Conservation (phyloP, 1,140 invertebrate genomes). For the Ceratosolen fusciceps region DNA sequence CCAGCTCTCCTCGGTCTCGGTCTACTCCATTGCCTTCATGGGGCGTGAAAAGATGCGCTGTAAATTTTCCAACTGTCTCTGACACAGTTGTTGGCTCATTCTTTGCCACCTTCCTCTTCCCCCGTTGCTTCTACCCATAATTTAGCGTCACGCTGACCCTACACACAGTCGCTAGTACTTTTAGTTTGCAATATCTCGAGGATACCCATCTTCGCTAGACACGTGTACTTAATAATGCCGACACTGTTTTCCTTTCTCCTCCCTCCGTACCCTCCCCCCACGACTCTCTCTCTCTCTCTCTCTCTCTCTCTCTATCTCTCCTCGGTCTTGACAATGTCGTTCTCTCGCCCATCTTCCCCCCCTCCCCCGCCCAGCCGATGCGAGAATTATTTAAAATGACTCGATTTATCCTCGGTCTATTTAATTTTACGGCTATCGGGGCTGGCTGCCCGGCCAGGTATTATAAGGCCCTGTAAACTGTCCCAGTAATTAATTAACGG, state of each 20-base stretch:
- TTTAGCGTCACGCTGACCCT: slow-evolving; percentile 1
- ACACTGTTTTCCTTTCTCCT: neutral
- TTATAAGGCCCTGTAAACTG: neutral
- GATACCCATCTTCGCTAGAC: neutral
- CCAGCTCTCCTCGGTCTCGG: too few species aligned
- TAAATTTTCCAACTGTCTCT: slow-evolving; percentile 5
- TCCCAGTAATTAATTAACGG: too few species aligned
- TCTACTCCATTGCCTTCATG: neutral
- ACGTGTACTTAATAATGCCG: slow-evolving; percentile 7
- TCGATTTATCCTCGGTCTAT: neutral
- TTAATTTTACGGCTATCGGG: neutral
- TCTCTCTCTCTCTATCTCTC: too few species aligned
- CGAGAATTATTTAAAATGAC: too few species aligned
- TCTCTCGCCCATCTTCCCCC: too few species aligned
- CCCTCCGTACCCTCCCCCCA: too few species aligned
- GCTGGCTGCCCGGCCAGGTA: neutral
- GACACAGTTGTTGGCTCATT: neutral
- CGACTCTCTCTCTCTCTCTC: too few species aligned
- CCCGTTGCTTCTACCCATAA: neutral
- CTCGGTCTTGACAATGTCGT: too few species aligned
- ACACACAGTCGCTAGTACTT: neutral
- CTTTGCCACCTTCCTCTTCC: neutral
- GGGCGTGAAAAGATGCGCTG: neutral
- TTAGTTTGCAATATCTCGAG: neutral
- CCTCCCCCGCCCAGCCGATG: too few species aligned